Percentiles rank a stretch among this genome's conserved stretches.
Evolutionary conservation across 2,888 invertebrate genomes (phyloP).

Genomic region (Leucophenga maculata): DNA sequence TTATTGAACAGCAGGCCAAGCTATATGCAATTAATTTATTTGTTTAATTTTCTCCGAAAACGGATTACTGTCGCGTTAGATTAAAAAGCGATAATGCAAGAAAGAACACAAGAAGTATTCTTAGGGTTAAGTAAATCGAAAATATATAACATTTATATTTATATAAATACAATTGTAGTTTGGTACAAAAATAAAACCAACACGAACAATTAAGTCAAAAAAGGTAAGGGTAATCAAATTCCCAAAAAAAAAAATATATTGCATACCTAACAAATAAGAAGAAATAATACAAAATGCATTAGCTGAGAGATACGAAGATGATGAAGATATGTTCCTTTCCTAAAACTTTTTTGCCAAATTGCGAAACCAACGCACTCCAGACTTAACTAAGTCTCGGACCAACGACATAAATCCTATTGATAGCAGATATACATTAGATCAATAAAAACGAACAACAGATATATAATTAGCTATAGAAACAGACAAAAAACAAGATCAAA

Average conservation of each 20-base stretch:
- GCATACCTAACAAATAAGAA: slow-evolving; percentile 8
- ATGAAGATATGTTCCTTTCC: slow-evolving; percentile 61
- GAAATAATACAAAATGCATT: slow-evolving; percentile 38
- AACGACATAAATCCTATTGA: slow-evolving; percentile 27
- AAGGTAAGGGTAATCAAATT: not conserved
- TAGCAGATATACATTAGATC: slow-evolving; percentile 16
- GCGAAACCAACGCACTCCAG: slow-evolving; percentile 64
- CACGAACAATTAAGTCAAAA: not conserved
- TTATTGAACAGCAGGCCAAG: slow-evolving; percentile 53
- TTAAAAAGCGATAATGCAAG: not conserved
- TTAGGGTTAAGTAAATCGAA: slow-evolving; percentile 3
- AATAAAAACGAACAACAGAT: slow-evolving; percentile 29
- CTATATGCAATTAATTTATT: slow-evolving; percentile 56
- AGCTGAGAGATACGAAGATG: slow-evolving; percentile 18
- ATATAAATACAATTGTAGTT: not conserved
- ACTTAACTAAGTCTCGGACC: slow-evolving; percentile 58
- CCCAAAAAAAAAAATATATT: slow-evolving; percentile 19
- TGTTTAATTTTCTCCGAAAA: slow-evolving; percentile 35
- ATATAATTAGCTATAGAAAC: slow-evolving; percentile 24
- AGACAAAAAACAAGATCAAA: slow-evolving; percentile 40
- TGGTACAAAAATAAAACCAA: not conserved
- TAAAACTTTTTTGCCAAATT: slow-evolving; percentile 62
- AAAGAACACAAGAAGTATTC: slow-evolving; percentile 8
- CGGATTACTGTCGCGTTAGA: slow-evolving; percentile 16
- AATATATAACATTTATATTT: not conserved